Evolutionary conservation across 2,888 invertebrate genomes (phyloP).

Genomic region (Agonopterix heracliana): DNA sequence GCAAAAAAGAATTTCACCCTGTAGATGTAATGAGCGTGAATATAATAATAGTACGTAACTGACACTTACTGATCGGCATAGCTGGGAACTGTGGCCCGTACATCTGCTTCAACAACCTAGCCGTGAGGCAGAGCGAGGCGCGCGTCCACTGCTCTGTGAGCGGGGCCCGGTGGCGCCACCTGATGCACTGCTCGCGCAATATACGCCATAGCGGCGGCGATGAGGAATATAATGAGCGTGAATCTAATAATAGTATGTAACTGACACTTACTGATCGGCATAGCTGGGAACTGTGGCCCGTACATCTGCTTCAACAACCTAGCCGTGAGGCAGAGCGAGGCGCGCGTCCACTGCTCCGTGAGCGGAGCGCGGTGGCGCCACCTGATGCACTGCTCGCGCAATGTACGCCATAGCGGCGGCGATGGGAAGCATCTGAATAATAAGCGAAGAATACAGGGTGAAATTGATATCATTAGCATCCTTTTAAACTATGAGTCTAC

Average conservation of each 20-base stretch:
- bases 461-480: too few relatives aligned
- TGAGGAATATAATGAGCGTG: too few relatives aligned
- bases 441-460: too few relatives aligned
- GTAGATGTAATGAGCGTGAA: too few relatives aligned
- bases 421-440: slow-evolving; percentile 87
- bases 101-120: slow-evolving; percentile 88
- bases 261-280: slow-evolving; percentile 87
- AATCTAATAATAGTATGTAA: too few relatives aligned
- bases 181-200: slow-evolving; percentile 91
- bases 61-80: slow-evolving; percentile 85
- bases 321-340: slow-evolving; percentile 92
- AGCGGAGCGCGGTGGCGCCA: slow-evolving; percentile 97
- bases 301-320: slow-evolving; percentile 91
- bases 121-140: slow-evolving; percentile 92
- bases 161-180: slow-evolving; percentile 96
- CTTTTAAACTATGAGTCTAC: too few relatives aligned
- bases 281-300: slow-evolving; percentile 87
- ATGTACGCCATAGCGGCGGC: slow-evolving; percentile 96
- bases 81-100: slow-evolving; percentile 91
- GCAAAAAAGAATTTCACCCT: too few relatives aligned
- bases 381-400: slow-evolving; percentile 92
- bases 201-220: slow-evolving; percentile 98
- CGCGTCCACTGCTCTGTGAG: slow-evolving; percentile 97
- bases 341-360: slow-evolving; percentile 96
- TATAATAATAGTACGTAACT: too few relatives aligned